phyloP scores from a whole-genome alignment of 2,113 vertebrate genomes.

The Eidolon helvum region DNA sequence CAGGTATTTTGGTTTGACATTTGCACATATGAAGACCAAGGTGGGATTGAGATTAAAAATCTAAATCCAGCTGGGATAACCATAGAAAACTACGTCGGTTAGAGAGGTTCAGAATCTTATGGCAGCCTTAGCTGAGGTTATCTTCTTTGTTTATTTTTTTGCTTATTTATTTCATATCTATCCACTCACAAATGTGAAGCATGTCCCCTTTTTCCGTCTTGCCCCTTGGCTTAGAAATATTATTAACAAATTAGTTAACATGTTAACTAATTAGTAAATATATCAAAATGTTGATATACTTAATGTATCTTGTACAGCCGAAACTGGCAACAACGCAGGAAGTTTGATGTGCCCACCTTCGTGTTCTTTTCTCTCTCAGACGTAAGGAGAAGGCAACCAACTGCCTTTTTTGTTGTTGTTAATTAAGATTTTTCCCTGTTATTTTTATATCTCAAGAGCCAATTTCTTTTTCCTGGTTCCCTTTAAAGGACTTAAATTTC shows the following conservation, averaged over 20 bases:
- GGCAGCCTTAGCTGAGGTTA: background rate
- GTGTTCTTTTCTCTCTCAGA: background rate
- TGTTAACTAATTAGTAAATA: too few species aligned
- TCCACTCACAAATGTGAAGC: background rate
- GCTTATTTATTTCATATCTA: background rate
- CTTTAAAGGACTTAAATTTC: background rate
- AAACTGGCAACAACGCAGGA: background rate
- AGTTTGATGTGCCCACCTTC: background rate
- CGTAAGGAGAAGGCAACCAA: background rate
- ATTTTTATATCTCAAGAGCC: background rate
- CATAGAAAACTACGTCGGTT: background rate
- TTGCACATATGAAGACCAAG: background rate
- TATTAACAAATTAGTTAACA: background rate
- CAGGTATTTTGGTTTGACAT: background rate
- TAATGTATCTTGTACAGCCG: background rate
- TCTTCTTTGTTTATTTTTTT: background rate
- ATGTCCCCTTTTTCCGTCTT: background rate
- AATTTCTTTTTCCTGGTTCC: background rate
- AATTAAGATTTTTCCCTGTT: background rate
- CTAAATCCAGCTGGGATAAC: background rate
- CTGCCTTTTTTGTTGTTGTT: background rate
- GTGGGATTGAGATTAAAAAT: background rate
- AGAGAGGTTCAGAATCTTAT: background rate
- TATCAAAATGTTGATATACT: background rate
- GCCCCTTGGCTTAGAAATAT: background rate